Percentiles rank a stretch among this genome's conserved stretches.
These are phyloP conservation scores for Pteropus alecto DNA, from an alignment of 2,113 vertebrate species.

Conservation along the genomic window DNA sequence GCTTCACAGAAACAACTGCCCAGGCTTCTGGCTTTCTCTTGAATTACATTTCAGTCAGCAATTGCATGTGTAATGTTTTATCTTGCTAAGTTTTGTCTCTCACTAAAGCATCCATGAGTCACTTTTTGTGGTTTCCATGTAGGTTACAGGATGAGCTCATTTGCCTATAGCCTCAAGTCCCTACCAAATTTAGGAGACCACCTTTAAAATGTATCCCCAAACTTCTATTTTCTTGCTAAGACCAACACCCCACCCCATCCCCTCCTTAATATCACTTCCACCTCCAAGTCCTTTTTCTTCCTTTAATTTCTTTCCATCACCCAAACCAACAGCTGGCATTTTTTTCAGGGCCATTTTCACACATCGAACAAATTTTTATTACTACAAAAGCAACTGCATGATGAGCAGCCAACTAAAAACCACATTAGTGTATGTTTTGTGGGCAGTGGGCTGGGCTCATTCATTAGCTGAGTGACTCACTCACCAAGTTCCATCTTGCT, in stretches of 20 bases:
- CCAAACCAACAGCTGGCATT: background rate
- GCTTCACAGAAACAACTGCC: background rate
- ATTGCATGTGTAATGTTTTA: background rate
- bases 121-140: background rate
- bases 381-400: background rate
- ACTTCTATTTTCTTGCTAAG: background rate
- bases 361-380: background rate
- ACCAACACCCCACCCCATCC: background rate
- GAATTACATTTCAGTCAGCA: background rate
- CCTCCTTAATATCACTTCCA: background rate
- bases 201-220: background rate
- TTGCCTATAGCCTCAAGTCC: background rate
- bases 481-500: no score
- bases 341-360: background rate
- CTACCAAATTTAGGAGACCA: background rate
- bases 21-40: background rate
- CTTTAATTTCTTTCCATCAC: background rate
- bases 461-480: background rate
- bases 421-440: background rate
- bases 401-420: background rate
- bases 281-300: background rate
- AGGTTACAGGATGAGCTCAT: background rate
- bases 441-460: background rate
- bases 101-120: background rate
- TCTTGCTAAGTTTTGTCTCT: conserved; percentile 1